Percentiles rank a stretch among this genome's conserved stretches.
Conservation (phyloP, 1,140 invertebrate genomes). For the Neodiprion pinetum region DNA sequence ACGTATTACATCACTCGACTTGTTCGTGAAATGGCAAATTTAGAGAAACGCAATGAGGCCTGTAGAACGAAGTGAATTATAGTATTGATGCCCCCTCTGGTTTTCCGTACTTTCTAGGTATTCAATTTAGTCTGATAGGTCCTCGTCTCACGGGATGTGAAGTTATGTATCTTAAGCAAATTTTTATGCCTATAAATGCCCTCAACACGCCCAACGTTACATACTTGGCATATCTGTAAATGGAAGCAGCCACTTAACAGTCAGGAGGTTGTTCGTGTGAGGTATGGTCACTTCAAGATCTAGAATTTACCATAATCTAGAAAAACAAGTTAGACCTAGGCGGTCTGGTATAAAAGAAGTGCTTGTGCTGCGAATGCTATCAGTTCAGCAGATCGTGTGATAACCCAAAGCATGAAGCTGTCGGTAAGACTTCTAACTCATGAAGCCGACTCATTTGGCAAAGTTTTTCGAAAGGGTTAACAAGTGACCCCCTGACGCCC, state of each 20-base stretch:
- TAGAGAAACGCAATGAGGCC: not conserved
- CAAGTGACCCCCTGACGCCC: too few species aligned
- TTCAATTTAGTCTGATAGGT: not conserved
- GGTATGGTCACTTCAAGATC: constrained; percentile 21
- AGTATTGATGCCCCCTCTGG: not conserved
- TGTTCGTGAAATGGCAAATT: not conserved
- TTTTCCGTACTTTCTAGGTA: not conserved
- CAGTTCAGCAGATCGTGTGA: constrained; percentile 30
- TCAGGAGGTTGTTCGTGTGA: constrained; percentile 23
- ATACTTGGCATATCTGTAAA: constrained; percentile 29
- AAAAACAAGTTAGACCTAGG: constrained; percentile 31
- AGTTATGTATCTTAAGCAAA: not conserved
- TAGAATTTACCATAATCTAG: constrained; percentile 33
- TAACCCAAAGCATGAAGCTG: constrained; percentile 40
- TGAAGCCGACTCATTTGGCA: not conserved
- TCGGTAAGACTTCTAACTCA: constrained; percentile 38
- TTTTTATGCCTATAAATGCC: too few species aligned
- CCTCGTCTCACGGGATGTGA: not conserved
- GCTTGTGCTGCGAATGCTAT: constrained; percentile 20
- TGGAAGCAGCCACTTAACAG: constrained; percentile 34
- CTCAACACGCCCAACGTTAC: not conserved
- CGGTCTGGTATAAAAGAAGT: constrained; percentile 47
- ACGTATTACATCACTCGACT: not conserved
- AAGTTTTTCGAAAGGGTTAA: not conserved
- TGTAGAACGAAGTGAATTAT: not conserved